Evolutionary conservation across 2,888 invertebrate species (phyloP), one percentile per base, ranked within the genome.

Genomic region (Hofmannophila pseudospretella): DNA sequence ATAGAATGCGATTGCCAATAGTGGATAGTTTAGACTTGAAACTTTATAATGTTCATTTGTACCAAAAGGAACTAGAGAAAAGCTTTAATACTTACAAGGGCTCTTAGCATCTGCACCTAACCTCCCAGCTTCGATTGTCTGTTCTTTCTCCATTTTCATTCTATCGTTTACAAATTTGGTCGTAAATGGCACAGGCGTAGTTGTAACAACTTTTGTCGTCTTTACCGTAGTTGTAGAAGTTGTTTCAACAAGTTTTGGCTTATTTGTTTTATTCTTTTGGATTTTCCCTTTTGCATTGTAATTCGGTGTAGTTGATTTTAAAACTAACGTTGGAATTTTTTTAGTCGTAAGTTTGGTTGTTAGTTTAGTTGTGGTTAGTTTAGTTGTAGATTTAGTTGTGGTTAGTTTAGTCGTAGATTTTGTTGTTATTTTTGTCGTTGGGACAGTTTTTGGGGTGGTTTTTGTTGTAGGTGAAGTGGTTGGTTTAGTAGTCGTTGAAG

Each of bases 121-220:
- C 34, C 35, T 49, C 14, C 38, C 42, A 1, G 33, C 34, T 40
- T 53, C 52, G 7, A 49, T 38, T 0, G 13, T 19, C 11, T 51
- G 34, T 38, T 58, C 47, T 31, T 51, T 54, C 9, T 38, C 51
- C 20, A 41, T 42, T 27, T 55, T 58, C 13, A 34, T 28, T 12
- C 49, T 43, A 20, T 54, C 49, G 14, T 52, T 47, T 11, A 44
- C 26, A 44, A 36, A n/a, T 50, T 48, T 12, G 44, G 45, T 5
- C 3, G 45, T 46, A 4, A 44, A 33, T 2, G 39, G 41, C 9
- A 43, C 41, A 5, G 41, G 31, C 9, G 33, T 40, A 5, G 34
- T 46, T 33, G 27, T 39, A 12, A 34, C 14, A 11, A 30, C 20
- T 19, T 14, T 39, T 7, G 41, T 39, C 10, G 44, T 40, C 26